Conservation (phyloP, 2,888 invertebrate genomes). For the Conomelus anceps region DNA sequence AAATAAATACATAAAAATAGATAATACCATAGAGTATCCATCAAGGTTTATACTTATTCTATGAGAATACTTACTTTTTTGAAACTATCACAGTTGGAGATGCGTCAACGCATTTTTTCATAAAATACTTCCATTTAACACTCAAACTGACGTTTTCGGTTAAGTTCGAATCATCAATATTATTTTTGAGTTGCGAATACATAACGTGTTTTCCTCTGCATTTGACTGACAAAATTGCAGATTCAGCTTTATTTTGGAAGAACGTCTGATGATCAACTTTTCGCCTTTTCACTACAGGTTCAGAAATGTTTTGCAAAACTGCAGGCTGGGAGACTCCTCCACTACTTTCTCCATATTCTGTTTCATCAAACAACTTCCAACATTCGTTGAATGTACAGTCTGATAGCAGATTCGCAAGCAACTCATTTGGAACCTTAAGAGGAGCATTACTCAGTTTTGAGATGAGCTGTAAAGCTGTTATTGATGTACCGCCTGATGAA, state of each 20-base stretch:
- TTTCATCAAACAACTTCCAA: background rate
- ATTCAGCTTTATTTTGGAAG: background rate
- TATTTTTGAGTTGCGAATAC: background rate
- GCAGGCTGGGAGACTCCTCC: background rate
- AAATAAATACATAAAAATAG: too few relatives aligned
- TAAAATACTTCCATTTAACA: slow-evolving; percentile 51
- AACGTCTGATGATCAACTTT: background rate
- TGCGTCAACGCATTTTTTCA: slow-evolving; percentile 77
- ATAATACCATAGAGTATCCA: too few relatives aligned
- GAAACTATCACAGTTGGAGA: slow-evolving; percentile 43
- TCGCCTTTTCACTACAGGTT: background rate
- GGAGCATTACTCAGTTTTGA: slow-evolving; percentile 46
- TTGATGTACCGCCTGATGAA: slow-evolving; percentile 63
- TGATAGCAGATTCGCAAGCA: background rate
- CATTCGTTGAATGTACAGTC: background rate
- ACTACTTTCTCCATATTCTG: background rate
- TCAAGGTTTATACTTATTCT: background rate
- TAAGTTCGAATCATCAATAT: background rate
- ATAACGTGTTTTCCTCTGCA: background rate
- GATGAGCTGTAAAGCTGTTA: slow-evolving; percentile 57
- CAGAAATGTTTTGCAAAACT: background rate
- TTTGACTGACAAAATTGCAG: background rate
- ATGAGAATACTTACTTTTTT: slow-evolving; percentile 43
- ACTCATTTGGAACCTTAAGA: background rate
- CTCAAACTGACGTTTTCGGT: slow-evolving; percentile 10